Percentiles rank a stretch among this genome's conserved stretches.
These are phyloP conservation scores for Hemithea aestivaria DNA, from an alignment of 2,888 invertebrate species.

Conservation along the genomic window DNA sequence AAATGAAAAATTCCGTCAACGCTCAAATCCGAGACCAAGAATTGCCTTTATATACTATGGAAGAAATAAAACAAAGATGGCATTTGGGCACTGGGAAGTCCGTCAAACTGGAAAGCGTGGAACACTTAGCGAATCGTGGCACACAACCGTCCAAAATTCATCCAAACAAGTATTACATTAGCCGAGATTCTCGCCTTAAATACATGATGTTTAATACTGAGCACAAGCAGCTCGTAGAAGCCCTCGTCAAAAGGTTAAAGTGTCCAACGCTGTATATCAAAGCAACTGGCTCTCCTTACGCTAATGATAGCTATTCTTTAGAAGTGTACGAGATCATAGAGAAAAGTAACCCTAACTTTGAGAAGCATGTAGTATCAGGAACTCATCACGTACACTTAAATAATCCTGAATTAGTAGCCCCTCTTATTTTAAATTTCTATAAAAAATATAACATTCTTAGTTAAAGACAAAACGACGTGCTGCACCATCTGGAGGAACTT, in stretches of 20 bases:
- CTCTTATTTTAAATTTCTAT: conserved; percentile 79
- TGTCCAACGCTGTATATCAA: conserved; percentile 83
- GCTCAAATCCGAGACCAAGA: conserved; percentile 57
- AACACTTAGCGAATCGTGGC: conserved; percentile 77
- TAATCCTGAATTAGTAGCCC: conserved; percentile 79
- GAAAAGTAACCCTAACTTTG: conserved; percentile 74
- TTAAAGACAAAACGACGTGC: no score
- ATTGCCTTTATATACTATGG: conserved; percentile 81
- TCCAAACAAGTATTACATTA: conserved; percentile 81
- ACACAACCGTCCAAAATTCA: conserved; percentile 71
- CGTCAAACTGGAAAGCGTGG: conserved; percentile 73
- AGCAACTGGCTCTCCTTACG: conserved; percentile 77
- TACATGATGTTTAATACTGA: conserved; percentile 67
- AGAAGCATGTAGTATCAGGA: conserved; percentile 81
- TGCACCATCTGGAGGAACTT: no score
- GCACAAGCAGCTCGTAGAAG: conserved; percentile 74
- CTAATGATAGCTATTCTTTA: conserved; percentile 75
- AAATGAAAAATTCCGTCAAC: conserved; percentile 66
- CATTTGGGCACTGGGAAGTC: conserved; percentile 77
- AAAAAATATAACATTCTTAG: conserved; percentile 49
- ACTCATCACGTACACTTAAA: conserved; percentile 87
- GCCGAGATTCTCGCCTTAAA: conserved; percentile 83
- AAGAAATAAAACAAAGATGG: conserved; percentile 80
- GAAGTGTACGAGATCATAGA: conserved; percentile 76
- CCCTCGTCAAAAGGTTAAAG: conserved; percentile 76